Evolutionary conservation across 2,113 vertebrate genomes (phyloP), one percentile per base, ranked within the genome.

Genomic region (Entelurus aequoreus): DNA sequence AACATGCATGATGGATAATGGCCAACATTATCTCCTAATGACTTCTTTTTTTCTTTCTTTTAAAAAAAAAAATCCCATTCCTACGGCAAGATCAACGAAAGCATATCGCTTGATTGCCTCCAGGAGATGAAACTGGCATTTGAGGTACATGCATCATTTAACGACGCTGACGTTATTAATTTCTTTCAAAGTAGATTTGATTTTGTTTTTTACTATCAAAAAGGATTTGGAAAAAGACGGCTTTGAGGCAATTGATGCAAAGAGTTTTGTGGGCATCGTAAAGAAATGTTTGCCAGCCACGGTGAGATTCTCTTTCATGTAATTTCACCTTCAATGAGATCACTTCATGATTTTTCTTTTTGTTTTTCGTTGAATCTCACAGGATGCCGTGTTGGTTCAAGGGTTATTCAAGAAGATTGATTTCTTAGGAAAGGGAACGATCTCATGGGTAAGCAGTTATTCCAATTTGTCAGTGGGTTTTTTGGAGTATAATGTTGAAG

Each of bases 321-420:
- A 28, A 28, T 28, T 46, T 46, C 10, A 46, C 42, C 42, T 46
- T 46, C 42, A 12, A 46, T 11, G 4, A 12, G 15, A 6, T 50
- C 8, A 49, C 49, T 48, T 15, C 56, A 42, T 57, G 36, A 16
- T 49, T 61, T 8, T 46, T 47, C 52, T 46, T 56, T 44, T 48
- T 68, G 76, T 64, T 79, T 51, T 72, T 77, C 48, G 68, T 62
- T 72, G 44, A 70, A 80, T 81, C 78, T 77, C 65, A 89, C 86
- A 94, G 92, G 92, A 62, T 54, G 76, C 78, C 60, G 71, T 81
- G 49, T 75, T 93, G 80, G 88, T 87, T 78, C 83, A 90, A 83
- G 77, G 87, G 60, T 76, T 90, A 71, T 92, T 92, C 69, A 90
- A 81, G 82, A 92, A 92, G 89, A 91, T 90, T 69, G 90, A 91